These are phyloP conservation scores for Cossypha heuglini DNA, from an alignment of 2,797 vertebrate species.

Conservation along the genomic window DNA sequence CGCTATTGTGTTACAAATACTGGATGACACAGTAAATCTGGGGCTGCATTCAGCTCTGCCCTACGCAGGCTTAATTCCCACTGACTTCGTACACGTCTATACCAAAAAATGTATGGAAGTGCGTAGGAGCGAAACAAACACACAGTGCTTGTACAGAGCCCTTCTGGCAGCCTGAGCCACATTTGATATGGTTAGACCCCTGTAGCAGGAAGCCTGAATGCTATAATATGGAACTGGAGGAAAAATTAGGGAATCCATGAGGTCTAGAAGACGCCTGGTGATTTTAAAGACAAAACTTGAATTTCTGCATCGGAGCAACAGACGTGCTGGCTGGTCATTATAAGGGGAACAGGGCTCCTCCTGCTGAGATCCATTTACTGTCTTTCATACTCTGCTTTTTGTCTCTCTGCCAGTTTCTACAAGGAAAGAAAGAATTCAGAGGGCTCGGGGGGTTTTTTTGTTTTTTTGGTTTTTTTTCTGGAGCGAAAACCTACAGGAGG, in stretches of 20 bases:
- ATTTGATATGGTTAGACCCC: neutral
- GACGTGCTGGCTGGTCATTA: neutral
- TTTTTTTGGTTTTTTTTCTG: neutral
- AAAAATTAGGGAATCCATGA: neutral
- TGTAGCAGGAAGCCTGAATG: neutral
- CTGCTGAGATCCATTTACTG: neutral
- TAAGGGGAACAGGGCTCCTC: neutral
- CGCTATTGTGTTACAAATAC: neutral
- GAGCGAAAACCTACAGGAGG: neutral
- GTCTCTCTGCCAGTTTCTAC: conserved; percentile 39
- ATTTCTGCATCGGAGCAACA: conserved; percentile 2
- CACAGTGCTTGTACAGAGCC: neutral
- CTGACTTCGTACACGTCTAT: neutral
- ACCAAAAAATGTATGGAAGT: neutral
- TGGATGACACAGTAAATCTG: conserved; percentile 38
- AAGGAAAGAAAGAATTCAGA: conserved; percentile 28
- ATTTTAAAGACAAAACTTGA: conserved; percentile 3
- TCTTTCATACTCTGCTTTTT: conserved; percentile 6
- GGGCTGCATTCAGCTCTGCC: neutral
- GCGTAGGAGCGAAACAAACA: neutral
- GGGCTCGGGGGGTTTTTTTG: neutral
- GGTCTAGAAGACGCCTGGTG: neutral
- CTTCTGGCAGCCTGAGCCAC: neutral
- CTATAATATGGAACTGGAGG: neutral
- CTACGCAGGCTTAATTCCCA: neutral